Conservation (phyloP, 1,140 invertebrate genomes). For the Drosophila pachea region DNA sequence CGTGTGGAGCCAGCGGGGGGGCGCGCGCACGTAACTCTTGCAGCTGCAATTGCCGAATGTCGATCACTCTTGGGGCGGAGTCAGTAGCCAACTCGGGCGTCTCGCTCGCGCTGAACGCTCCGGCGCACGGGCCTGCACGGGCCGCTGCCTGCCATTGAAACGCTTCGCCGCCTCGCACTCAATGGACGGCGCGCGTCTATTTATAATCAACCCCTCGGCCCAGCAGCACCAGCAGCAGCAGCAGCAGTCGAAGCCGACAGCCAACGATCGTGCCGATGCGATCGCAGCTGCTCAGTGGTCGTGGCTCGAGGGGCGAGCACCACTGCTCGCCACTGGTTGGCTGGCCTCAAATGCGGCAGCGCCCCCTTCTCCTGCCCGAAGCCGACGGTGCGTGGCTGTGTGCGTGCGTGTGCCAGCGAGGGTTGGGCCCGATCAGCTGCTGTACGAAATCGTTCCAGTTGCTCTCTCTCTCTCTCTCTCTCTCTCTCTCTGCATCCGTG, state of each 20-base stretch:
- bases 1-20: slow-evolving; percentile 31
- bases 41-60: slow-evolving; percentile 17
- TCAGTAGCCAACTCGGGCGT: neutral
- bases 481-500: slow-evolving; percentile 13
- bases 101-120: slow-evolving; percentile 4
- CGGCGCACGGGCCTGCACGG: neutral
- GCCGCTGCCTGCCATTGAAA: slow-evolving; percentile 12
- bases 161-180: slow-evolving; percentile 35
- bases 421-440: slow-evolving; percentile 25
- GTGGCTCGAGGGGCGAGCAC: slow-evolving; percentile 8
- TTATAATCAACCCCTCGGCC: slow-evolving; percentile 62
- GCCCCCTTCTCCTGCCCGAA: slow-evolving; percentile 14
- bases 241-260: neutral
- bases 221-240: neutral
- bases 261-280: slow-evolving; percentile 29
- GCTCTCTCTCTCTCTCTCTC: slow-evolving; percentile 32
- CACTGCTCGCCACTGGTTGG: slow-evolving; percentile 21
- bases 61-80: slow-evolving; percentile 20
- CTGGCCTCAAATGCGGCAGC: slow-evolving; percentile 9
- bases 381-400: slow-evolving; percentile 2
- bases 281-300: slow-evolving; percentile 17
- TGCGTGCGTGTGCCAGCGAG: slow-evolving; percentile 9
- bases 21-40: slow-evolving; percentile 23
- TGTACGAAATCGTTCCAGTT: slow-evolving; percentile 23
- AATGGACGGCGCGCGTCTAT: slow-evolving; percentile 43